Evolutionary conservation across 2,888 invertebrate genomes (phyloP).

Genomic region (Anthrax anthrax): DNA sequence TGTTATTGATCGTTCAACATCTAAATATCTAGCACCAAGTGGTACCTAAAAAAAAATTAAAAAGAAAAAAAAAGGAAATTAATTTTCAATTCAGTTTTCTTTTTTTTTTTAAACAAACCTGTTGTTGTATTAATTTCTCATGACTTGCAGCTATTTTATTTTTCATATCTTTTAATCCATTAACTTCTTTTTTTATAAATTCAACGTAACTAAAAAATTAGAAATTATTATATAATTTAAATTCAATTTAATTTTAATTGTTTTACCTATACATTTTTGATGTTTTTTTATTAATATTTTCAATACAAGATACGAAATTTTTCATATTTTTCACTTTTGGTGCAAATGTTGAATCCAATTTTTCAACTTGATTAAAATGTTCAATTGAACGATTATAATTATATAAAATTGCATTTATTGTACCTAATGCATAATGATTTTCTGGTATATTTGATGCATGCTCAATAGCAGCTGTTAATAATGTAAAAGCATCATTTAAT

Average conservation of each 20-base stretch:
- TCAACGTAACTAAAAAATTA: constrained; percentile 25
- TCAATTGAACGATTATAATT: constrained; percentile 28
- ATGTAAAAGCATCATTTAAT: constrained; percentile 24
- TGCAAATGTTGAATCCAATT: no score
- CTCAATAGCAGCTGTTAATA: constrained; percentile 26
- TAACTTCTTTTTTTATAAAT: constrained; percentile 28
- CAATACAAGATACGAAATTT: constrained; percentile 26
- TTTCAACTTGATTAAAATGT: no score
- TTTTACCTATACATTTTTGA: constrained; percentile 24
- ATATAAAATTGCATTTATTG: constrained; percentile 25
- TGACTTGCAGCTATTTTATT: constrained; percentile 25
- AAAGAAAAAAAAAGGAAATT: no score
- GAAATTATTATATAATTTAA: neutral
- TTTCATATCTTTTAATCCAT: constrained; percentile 26
- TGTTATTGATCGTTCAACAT: constrained; percentile 17
- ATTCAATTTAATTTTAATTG: constrained; percentile 15
- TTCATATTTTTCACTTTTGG: no score
- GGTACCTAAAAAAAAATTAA: constrained; percentile 18
- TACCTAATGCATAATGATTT: constrained; percentile 28
- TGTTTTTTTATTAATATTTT: constrained; percentile 26
- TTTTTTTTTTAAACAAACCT: neutral
- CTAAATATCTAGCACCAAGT: constrained; percentile 24
- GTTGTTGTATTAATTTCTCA: neutral
- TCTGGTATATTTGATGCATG: constrained; percentile 27
- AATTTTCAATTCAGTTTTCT: neutral